phyloP scores from a whole-genome alignment of 2,888 invertebrate genomes.

The Orthosia incerta region DNA sequence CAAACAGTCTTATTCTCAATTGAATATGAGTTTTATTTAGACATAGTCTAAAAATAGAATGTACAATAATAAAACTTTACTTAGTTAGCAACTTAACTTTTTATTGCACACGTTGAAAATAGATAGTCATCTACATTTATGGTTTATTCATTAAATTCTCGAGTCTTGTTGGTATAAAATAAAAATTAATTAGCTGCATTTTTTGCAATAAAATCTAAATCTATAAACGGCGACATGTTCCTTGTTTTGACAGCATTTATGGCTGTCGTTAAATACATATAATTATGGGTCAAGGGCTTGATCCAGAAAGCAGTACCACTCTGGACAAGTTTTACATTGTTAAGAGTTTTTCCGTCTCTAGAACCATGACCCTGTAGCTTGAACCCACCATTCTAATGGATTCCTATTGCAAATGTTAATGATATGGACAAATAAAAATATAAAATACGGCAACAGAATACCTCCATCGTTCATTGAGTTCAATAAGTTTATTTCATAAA shows the following conservation, averaged over 20 bases:
- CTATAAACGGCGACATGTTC: background rate
- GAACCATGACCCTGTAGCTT: background rate
- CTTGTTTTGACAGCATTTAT: conserved; percentile 2
- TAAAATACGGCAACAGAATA: conserved; percentile 10
- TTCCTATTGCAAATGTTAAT: background rate
- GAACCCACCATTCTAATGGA: background rate
- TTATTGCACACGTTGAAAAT: conserved; percentile 12
- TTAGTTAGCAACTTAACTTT: background rate
- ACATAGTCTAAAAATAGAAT: background rate
- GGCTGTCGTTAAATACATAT: background rate
- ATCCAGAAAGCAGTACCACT: background rate
- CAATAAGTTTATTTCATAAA: conserved; percentile 48
- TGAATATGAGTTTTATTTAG: background rate
- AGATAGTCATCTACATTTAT: conserved; percentile 14
- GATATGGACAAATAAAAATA: background rate
- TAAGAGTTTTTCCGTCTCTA: background rate
- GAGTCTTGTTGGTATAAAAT: conserved; percentile 1
- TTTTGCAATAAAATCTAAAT: background rate
- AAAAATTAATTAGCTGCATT: background rate
- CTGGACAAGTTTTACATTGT: conserved; percentile 8
- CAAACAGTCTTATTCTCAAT: background rate
- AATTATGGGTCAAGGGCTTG: conserved; percentile 5
- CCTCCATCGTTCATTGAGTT: conserved; percentile 5
- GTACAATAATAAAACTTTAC: background rate
- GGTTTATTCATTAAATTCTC: conserved; percentile 28